phyloP scores from a whole-genome alignment of 1,140 invertebrate species.

The Heterodera carotae region DNA sequence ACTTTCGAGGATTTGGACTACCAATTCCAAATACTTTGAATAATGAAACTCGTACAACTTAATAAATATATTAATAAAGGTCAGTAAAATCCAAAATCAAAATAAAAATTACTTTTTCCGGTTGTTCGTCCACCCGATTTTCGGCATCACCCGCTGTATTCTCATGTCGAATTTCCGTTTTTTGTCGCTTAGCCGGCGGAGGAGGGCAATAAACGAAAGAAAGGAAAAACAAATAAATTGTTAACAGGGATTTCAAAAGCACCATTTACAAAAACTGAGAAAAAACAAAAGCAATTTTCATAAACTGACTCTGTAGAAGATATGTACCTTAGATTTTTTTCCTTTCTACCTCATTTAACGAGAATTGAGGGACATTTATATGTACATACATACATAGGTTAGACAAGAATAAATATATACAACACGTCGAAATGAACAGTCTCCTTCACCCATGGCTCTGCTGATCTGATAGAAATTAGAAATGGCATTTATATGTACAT shows the following conservation, averaged over 20 bases:
- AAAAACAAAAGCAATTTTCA: background rate
- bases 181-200: slow-evolving; percentile 31
- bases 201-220: slow-evolving; percentile 17
- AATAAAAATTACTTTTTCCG: slow-evolving; percentile 11
- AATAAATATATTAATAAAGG: slow-evolving; percentile 29
- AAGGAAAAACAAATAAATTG: slow-evolving; percentile 13
- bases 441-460: too few relatives aligned
- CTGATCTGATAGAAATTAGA: too few relatives aligned
- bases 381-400: too few relatives aligned
- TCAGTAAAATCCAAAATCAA: slow-evolving; percentile 27
- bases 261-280: slow-evolving; percentile 2
- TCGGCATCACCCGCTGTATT: slow-evolving; percentile 1
- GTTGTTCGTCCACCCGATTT: slow-evolving; percentile 14
- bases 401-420: too few relatives aligned
- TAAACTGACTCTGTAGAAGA: too few relatives aligned
- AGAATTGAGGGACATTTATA: too few relatives aligned
- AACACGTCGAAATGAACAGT: too few relatives aligned
- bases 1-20: slow-evolving; percentile 62
- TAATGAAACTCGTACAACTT: slow-evolving; percentile 62
- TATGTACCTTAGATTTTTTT: too few relatives aligned
- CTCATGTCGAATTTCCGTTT: slow-evolving; percentile 15
- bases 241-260: background rate
- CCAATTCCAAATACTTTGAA: slow-evolving; percentile 64
- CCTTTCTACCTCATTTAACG: too few relatives aligned
- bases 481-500: too few relatives aligned